Conservation (phyloP, 2,888 invertebrate genomes). For the Campoletis raptor region DNA sequence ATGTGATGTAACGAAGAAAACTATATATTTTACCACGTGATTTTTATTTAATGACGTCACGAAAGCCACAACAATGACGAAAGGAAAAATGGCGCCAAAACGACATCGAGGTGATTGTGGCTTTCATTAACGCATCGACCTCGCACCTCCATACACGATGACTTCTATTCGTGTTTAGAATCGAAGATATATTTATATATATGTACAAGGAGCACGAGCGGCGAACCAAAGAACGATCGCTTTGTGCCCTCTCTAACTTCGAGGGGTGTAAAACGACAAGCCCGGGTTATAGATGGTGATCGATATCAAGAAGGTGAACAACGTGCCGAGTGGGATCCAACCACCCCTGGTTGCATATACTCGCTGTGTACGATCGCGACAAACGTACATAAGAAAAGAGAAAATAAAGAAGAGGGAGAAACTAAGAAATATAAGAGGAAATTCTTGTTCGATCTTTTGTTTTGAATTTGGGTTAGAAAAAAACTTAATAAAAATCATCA, state of each 20-base stretch:
- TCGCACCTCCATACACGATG: conserved; percentile 43
- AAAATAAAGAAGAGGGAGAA: neutral
- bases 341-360: conserved; percentile 33
- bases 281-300: conserved; percentile 47
- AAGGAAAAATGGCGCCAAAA: conserved; percentile 18
- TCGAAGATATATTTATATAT: neutral
- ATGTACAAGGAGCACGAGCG: conserved; percentile 26
- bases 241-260: conserved; percentile 27
- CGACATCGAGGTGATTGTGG: conserved; percentile 26
- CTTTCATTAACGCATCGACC: conserved; percentile 62
- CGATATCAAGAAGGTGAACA: conserved; percentile 69
- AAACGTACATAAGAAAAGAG: neutral
- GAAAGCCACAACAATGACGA: conserved; percentile 34
- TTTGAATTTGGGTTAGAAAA: neutral
- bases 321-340: conserved; percentile 42
- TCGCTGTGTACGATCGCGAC: conserved; percentile 7
- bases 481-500: neutral
- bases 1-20: neutral
- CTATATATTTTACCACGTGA: neutral
- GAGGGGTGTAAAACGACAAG: conserved; percentile 46
- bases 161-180: conserved; percentile 27
- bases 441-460: neutral
- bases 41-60: conserved; percentile 27
- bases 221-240: conserved; percentile 28
- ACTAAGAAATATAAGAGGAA: neutral